Evolutionary conservation across 2,113 vertebrate genomes (phyloP), one percentile per base, ranked within the genome.

Genomic region (Nipponia nippon): DNA sequence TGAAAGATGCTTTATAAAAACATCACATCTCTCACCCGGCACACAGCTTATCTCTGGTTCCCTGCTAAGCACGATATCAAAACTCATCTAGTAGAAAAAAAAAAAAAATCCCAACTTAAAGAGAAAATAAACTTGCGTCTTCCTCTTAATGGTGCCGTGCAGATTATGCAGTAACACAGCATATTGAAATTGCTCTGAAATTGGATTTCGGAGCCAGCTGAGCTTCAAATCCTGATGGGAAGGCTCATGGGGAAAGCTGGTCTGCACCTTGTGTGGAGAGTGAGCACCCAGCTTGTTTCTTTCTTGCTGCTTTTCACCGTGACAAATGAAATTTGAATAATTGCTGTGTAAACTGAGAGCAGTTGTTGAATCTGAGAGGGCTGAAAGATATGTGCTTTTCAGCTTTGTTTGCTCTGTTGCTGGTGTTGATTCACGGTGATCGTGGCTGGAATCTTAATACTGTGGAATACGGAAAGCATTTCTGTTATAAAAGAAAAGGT

Each of bases 301-400:
- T 50, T 62, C 61, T 91, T 36, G n/a, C 56, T 2, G 38, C 16
- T 66, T 25, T 79, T 69, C 76, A 75, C 62, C 0, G 11, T 93
- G 94, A 92, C 76, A 78, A 73, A 92, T 56, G 81, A 82, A 71
- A 92, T 83, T n/a, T 82, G 89, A 95, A 69, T 96, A 95, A 97
- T 89, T 89, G 89, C 94, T 86, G 10, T 84, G 95, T 87, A 95
- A 97, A 95, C 82, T 2, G 82, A 95, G 92, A 91, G 71, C 49
- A 17, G 87, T 71, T 82, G 67, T 73, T 81, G 89, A 61, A 94
- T 76, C 38, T 11, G 83, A 69, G 86, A 87, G 62, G 85, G 58
- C 70, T 90, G 91, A 65, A 55, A 83, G 92, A n/a, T 6, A 2
- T 1, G 34, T 13, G 25, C 73, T 71, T 50, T 36, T 44, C 5